Conservation (phyloP, 2,888 invertebrate genomes). For the Pocota personata region DNA sequence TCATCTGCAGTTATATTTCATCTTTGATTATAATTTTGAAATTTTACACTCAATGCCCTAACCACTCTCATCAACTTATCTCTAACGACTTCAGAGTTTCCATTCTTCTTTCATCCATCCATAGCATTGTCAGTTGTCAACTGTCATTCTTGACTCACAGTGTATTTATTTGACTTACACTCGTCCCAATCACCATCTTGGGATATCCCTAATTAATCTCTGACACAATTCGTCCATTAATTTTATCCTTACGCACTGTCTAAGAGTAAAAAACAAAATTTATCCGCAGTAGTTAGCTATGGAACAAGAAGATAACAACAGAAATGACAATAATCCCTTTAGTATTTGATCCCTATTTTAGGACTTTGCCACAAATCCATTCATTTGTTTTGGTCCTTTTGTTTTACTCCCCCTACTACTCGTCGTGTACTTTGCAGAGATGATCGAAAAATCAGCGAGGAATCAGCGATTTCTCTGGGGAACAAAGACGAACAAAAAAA, state of each 20-base stretch:
- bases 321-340: constrained; percentile 47
- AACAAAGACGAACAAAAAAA: not conserved
- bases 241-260: constrained; percentile 21
- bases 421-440: not conserved
- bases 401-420: not conserved
- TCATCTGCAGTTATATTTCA: not conserved
- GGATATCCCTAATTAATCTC: constrained; percentile 55
- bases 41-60: too few relatives aligned
- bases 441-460: constrained; percentile 6
- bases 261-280: not conserved
- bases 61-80: too few relatives aligned
- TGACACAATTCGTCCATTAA: constrained; percentile 52
- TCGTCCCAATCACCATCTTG: constrained; percentile 22
- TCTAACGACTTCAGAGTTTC: not conserved
- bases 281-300: constrained; percentile 1
- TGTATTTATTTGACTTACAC: not conserved
- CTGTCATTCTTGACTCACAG: not conserved
- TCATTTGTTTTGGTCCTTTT: constrained; percentile 33
- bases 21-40: not conserved
- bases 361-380: constrained; percentile 36
- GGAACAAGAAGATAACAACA: constrained; percentile 33
- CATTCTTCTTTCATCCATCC: not conserved
- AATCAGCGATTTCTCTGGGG: constrained; percentile 6
- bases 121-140: constrained; percentile 7
- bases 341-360: constrained; percentile 38